Evolutionary conservation across 2,888 invertebrate genomes (phyloP).

Genomic region (Morpho deidamia): DNA sequence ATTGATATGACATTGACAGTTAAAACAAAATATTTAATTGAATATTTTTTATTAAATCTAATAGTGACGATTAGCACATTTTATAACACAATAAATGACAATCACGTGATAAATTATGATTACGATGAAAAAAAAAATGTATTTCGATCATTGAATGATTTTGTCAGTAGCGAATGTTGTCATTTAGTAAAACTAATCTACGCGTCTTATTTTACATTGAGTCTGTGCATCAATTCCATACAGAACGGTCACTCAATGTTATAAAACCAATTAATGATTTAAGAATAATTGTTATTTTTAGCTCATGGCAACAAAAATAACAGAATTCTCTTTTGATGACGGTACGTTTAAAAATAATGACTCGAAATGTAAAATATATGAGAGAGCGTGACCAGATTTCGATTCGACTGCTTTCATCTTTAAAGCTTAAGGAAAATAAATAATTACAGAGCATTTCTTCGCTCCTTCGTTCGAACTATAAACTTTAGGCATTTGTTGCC

Average conservation of each 20-base stretch:
- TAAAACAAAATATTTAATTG: no score
- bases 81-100: no score
- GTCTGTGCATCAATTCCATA: slow-evolving; percentile 14
- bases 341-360: neutral
- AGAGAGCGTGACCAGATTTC: slow-evolving; percentile 18
- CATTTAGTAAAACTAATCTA: neutral
- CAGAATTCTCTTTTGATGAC: slow-evolving; percentile 16
- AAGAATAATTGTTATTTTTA: slow-evolving; percentile 27
- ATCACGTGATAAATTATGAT: no score
- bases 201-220: slow-evolving; percentile 13
- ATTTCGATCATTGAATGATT: no score
- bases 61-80: no score
- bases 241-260: slow-evolving; percentile 16
- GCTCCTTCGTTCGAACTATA: slow-evolving; percentile 12
- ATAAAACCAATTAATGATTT: slow-evolving; percentile 5
- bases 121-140: no score
- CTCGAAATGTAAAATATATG: neutral
- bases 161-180: neutral
- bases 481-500: slow-evolving; percentile 8
- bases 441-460: slow-evolving; percentile 12
- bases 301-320: slow-evolving; percentile 23
- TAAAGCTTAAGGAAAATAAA: slow-evolving; percentile 24
- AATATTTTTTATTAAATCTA: no score
- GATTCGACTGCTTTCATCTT: slow-evolving; percentile 15
- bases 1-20: neutral